A percentile compares a stretch with the other conserved stretches of the same genome.
phyloP scores from a whole-genome alignment of 2,113 vertebrate genomes.

The Hassar affinis region DNA sequence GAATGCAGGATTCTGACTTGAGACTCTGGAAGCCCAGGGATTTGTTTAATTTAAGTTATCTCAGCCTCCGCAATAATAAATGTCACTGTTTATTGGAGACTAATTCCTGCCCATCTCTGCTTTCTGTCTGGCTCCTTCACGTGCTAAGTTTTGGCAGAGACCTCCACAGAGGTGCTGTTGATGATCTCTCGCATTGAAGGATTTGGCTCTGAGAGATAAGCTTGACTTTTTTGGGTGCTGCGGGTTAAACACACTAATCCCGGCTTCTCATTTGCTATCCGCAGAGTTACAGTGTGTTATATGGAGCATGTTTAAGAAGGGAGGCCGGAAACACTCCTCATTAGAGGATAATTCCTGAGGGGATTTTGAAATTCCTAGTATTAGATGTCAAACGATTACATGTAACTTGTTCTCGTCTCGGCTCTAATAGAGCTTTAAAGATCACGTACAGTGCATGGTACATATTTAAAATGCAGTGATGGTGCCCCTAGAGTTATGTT shows the following conservation, averaged over 20 bases:
- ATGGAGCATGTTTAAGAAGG: neutral
- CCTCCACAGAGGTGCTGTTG: neutral
- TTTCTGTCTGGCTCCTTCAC: slow-evolving; percentile 18
- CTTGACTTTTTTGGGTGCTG: slow-evolving; percentile 31
- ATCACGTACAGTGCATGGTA: too few relatives aligned
- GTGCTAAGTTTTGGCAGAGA: slow-evolving; percentile 19
- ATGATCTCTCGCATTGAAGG: neutral
- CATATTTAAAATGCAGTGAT: neutral
- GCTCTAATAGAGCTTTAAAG: neutral
- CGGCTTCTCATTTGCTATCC: slow-evolving; percentile 7
- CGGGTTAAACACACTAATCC: slow-evolving; percentile 29
- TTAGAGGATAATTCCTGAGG: neutral
- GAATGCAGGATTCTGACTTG: neutral
- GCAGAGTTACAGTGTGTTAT: slow-evolving; percentile 25
- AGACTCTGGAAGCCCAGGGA: slow-evolving; percentile 13
- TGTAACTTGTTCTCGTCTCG: neutral
- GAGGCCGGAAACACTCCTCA: neutral
- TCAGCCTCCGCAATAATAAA: slow-evolving; percentile 51
- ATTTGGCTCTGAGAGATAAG: slow-evolving; percentile 26
- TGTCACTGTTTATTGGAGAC: slow-evolving; percentile 33
- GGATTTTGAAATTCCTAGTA: neutral
- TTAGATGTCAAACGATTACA: neutral
- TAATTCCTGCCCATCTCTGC: slow-evolving; percentile 42
- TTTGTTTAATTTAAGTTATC: slow-evolving; percentile 50
- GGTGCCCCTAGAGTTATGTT: neutral